A percentile compares a stretch with the other conserved stretches of the same genome.
phyloP scores from a whole-genome alignment of 1,140 invertebrate species.

The Prorops nasuta region DNA sequence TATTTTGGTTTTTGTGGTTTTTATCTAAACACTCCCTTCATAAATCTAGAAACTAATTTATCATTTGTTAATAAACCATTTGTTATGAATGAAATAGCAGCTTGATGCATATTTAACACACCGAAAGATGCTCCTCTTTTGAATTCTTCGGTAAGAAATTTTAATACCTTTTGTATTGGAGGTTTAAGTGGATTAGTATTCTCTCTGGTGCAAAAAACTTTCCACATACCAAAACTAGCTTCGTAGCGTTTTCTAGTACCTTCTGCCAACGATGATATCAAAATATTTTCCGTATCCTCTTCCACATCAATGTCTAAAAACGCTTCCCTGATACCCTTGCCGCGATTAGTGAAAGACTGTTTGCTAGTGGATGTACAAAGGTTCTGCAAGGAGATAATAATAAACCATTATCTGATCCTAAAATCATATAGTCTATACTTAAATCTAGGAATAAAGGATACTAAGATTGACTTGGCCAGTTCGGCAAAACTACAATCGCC shows the following conservation, averaged over 20 bases:
- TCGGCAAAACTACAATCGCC: too few species aligned
- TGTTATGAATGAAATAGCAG: conserved; percentile 6
- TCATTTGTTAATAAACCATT: too few species aligned
- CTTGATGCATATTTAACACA: not conserved
- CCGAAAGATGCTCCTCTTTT: not conserved
- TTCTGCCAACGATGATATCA: not conserved
- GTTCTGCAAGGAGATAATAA: too few species aligned
- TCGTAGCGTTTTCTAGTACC: not conserved
- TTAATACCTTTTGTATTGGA: not conserved
- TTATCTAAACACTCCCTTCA: too few species aligned
- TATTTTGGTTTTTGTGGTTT: too few species aligned
- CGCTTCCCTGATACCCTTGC: not conserved
- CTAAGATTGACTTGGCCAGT: too few species aligned
- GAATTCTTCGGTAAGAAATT: conserved; percentile 1
- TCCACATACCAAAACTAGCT: not conserved
- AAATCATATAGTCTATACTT: too few species aligned
- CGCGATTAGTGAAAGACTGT: not conserved
- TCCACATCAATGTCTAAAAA: not conserved
- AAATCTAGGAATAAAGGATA: too few species aligned
- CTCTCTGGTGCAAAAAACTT: not conserved
- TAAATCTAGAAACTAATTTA: too few species aligned
- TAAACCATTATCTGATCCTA: too few species aligned
- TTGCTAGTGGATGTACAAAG: conserved; percentile 1
- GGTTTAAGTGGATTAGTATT: not conserved
- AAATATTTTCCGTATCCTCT: not conserved